These are phyloP conservation scores for Pterocles burchelli DNA, from an alignment of 2,113 vertebrate genomes.

Conservation along the genomic window DNA sequence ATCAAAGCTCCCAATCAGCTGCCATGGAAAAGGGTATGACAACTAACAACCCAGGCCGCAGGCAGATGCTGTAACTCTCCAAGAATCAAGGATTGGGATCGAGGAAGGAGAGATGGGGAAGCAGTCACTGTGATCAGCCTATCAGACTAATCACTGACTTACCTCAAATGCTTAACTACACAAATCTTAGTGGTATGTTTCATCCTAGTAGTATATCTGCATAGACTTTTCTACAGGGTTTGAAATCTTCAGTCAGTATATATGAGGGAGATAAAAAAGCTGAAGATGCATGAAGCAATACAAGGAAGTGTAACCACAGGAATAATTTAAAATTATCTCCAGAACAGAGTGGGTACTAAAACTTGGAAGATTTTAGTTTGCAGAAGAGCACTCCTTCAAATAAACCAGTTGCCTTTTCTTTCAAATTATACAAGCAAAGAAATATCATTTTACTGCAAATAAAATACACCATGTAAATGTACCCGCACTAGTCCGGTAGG, in stretches of 20 bases:
- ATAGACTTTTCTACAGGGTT: background rate
- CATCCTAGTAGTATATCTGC: background rate
- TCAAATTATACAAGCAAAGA: background rate
- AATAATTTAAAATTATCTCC: background rate
- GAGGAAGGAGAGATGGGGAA: background rate
- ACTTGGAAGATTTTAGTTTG: background rate
- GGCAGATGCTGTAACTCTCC: background rate
- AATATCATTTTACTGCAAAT: background rate
- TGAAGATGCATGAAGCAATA: background rate
- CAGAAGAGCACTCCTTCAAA: background rate
- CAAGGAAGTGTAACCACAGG: background rate
- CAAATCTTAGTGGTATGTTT: background rate
- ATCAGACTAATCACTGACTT: background rate
- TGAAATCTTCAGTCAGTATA: background rate
- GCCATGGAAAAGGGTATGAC: background rate
- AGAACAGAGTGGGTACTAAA: background rate
- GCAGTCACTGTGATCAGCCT: background rate
- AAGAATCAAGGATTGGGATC: background rate
- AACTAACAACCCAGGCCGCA: background rate
- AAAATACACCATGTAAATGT: background rate
- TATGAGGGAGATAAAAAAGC: background rate
- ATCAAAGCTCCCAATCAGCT: slow-evolving; percentile 11
- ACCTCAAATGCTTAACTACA: background rate
- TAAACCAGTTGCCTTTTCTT: background rate
- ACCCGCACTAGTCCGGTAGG: background rate